Conservation (phyloP, 2,888 invertebrate genomes). For the Fragum sueziense region DNA sequence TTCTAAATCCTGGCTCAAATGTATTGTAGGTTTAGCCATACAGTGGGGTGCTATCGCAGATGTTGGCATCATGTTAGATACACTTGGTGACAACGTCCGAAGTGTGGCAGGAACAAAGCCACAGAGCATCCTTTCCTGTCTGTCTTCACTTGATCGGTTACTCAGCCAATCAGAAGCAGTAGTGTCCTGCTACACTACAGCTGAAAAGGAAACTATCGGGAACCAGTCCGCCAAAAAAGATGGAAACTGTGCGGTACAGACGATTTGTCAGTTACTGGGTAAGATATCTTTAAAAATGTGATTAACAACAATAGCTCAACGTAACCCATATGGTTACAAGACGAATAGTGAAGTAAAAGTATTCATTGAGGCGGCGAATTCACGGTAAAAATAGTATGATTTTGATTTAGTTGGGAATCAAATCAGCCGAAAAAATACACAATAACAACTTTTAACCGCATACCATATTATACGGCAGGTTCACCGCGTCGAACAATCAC, state of each 20-base stretch:
- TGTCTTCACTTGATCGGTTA: slow-evolving; percentile 93
- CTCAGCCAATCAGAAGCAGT: slow-evolving; percentile 89
- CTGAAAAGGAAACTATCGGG: slow-evolving; percentile 88
- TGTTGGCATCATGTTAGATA: slow-evolving; percentile 95
- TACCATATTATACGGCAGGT: no score
- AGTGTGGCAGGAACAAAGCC: slow-evolving; percentile 98
- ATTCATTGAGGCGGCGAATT: no score
- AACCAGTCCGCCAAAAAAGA: slow-evolving; percentile 62
- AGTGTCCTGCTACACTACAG: slow-evolving; percentile 88
- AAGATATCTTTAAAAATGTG: slow-evolving; percentile 42
- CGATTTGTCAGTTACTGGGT: slow-evolving; percentile 94
- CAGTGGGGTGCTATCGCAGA: slow-evolving; percentile 99
- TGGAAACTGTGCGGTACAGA: slow-evolving; percentile 88
- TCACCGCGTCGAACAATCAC: no score
- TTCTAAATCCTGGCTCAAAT: no score
- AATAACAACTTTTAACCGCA: no score
- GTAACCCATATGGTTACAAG: not conserved
- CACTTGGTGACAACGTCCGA: slow-evolving; percentile 92
- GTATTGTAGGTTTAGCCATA: slow-evolving; percentile 87
- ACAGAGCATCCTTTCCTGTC: slow-evolving; percentile 95
- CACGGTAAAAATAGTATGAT: no score
- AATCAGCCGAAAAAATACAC: no score
- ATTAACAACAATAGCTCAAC: not conserved
- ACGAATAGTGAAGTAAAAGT: no score
- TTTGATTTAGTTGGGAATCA: no score